A percentile compares a stretch with the other conserved stretches of the same genome.
These are phyloP conservation scores for Lottia gigantea DNA, from an alignment of 2,888 invertebrate genomes.

Conservation along the genomic window DNA sequence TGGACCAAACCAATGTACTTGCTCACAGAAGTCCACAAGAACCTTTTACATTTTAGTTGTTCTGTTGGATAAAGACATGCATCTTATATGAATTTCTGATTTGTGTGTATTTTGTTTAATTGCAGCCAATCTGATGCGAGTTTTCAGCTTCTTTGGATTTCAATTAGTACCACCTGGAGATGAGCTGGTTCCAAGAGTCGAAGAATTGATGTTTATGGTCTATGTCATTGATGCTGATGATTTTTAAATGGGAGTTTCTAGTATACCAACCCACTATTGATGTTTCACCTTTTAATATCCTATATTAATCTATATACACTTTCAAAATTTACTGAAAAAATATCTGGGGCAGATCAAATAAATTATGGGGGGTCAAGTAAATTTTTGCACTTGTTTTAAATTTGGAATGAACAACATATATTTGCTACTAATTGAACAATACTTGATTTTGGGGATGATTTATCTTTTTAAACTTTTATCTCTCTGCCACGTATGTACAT, in stretches of 20 bases:
- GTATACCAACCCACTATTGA: slow-evolving; percentile 22
- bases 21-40: too few relatives aligned
- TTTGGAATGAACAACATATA: too few relatives aligned
- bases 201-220: slow-evolving; percentile 77
- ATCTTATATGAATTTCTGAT: too few relatives aligned
- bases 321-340: too few relatives aligned
- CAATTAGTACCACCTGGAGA: slow-evolving; percentile 83
- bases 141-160: slow-evolving; percentile 98
- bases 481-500: slow-evolving; percentile 30
- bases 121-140: slow-evolving; percentile 85
- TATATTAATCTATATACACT: slow-evolving; percentile 6
- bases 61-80: too few relatives aligned
- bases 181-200: slow-evolving; percentile 78
- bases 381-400: too few relatives aligned
- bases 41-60: too few relatives aligned
- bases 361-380: too few relatives aligned
- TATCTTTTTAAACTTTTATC: background rate
- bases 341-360: too few relatives aligned
- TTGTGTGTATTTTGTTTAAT: slow-evolving; percentile 18
- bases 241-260: slow-evolving; percentile 29
- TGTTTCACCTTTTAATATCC: slow-evolving; percentile 21
- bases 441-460: background rate
- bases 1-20: too few relatives aligned
- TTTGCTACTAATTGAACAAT: too few relatives aligned
- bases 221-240: slow-evolving; percentile 65